These are phyloP conservation scores for Sycophaga agraensis DNA, from an alignment of 1,140 invertebrate species.

Conservation along the genomic window DNA sequence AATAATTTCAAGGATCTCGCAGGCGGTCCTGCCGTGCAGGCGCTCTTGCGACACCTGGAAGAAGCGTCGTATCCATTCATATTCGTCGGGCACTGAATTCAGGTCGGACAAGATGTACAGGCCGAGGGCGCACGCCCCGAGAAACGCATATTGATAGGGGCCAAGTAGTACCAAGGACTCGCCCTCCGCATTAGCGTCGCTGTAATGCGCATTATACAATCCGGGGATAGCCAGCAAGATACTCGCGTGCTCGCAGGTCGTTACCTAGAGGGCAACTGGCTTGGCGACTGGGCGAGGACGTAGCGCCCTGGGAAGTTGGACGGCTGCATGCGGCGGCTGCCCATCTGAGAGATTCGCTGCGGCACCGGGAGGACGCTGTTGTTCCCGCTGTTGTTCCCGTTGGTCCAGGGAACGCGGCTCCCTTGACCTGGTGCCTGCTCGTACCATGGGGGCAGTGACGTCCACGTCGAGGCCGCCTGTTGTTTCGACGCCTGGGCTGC, in stretches of 20 bases:
- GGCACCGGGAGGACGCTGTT: slow-evolving; percentile 54
- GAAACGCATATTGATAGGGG: too few species aligned
- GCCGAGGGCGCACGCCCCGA: not conserved
- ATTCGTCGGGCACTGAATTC: too few species aligned
- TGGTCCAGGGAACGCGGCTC: slow-evolving; percentile 40
- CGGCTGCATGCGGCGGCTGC: slow-evolving; percentile 32
- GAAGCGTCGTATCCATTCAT: not conserved
- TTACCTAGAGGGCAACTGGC: slow-evolving; percentile 29
- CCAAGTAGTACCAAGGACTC: too few species aligned
- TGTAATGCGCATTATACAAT: too few species aligned
- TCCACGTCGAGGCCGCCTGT: slow-evolving; percentile 38
- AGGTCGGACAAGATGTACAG: too few species aligned
- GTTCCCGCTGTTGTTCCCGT: slow-evolving; percentile 62
- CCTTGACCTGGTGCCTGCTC: slow-evolving; percentile 39
- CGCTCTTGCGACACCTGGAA: not conserved
- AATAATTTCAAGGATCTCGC: not conserved
- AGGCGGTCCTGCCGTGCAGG: not conserved
- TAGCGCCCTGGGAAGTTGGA: slow-evolving; percentile 3
- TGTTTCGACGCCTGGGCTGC: slow-evolving; percentile 32
- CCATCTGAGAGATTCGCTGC: slow-evolving; percentile 50
- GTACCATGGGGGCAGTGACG: slow-evolving; percentile 45
- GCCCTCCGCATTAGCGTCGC: too few species aligned
- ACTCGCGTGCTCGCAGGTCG: too few species aligned
- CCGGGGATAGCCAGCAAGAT: too few species aligned
- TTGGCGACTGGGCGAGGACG: slow-evolving; percentile 24